Percentiles rank a stretch among this genome's conserved stretches.
Evolutionary conservation across 2,888 invertebrate genomes (phyloP).

Genomic region (Macrophya alboannulata): DNA sequence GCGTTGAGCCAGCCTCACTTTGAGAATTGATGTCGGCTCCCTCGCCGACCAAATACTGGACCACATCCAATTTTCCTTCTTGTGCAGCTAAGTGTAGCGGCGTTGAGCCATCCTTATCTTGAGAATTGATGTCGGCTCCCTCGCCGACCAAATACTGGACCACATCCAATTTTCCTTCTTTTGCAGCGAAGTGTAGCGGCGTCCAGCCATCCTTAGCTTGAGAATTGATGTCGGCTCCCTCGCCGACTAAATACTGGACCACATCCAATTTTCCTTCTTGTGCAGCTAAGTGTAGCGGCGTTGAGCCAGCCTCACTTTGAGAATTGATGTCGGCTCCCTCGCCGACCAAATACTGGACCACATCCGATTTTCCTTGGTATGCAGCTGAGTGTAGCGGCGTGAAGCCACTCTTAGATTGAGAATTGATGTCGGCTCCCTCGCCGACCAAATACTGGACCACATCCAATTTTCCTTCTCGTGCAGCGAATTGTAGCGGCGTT

Average conservation of each 20-base stretch:
- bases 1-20: too few species aligned
- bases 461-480: neutral
- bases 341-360: constrained; percentile 87
- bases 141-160: neutral
- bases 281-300: neutral
- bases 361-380: constrained; percentile 83
- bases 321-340: constrained; percentile 84
- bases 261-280: neutral
- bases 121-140: neutral
- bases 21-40: too few species aligned
- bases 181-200: neutral
- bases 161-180: neutral
- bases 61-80: too few species aligned
- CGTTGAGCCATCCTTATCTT: too few species aligned
- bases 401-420: too few species aligned
- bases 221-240: neutral
- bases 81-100: too few species aligned
- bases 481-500: neutral
- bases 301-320: neutral
- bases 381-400: too few species aligned
- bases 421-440: too few species aligned
- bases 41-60: too few species aligned
- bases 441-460: neutral
- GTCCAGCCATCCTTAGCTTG: neutral
- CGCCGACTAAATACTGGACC: neutral